Conservation (phyloP, 2,888 invertebrate genomes). For the Hipparchia sbordonii region DNA sequence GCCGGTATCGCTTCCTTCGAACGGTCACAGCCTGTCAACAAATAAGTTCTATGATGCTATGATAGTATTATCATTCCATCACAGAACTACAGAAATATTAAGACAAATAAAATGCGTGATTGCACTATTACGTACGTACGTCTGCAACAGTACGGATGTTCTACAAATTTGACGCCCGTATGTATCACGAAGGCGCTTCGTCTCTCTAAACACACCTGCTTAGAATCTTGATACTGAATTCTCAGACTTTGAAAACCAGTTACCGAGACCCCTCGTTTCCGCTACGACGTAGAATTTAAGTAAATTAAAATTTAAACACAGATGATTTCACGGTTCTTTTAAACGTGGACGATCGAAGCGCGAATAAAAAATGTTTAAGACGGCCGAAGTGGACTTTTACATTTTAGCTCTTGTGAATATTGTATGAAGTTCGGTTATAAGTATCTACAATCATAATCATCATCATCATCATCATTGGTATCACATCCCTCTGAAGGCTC, state of each 20-base stretch:
- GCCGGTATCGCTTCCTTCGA: too few relatives aligned
- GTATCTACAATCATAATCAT: too few relatives aligned
- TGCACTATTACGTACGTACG: too few relatives aligned
- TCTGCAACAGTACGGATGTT: neutral
- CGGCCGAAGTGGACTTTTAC: slow-evolving; percentile 40
- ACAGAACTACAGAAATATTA: too few relatives aligned
- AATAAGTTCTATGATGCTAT: too few relatives aligned
- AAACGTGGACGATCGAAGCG: slow-evolving; percentile 50
- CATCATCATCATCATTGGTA: too few relatives aligned
- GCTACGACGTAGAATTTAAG: slow-evolving; percentile 32
- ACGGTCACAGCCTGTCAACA: too few relatives aligned
- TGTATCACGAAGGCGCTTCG: slow-evolving; percentile 64
- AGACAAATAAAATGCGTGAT: too few relatives aligned
- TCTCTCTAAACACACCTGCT: slow-evolving; percentile 77
- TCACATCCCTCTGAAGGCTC: too few relatives aligned
- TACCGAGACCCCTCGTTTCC: slow-evolving; percentile 54
- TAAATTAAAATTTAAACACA: slow-evolving; percentile 34
- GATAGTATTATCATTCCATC: too few relatives aligned
- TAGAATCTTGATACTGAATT: slow-evolving; percentile 76
- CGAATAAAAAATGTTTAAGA: slow-evolving; percentile 55
- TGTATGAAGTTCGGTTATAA: neutral
- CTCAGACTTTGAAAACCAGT: slow-evolving; percentile 66
- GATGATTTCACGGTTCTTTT: slow-evolving; percentile 41
- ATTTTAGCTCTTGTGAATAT: slow-evolving; percentile 32
- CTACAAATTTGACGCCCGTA: slow-evolving; percentile 39